Conservation (phyloP, 2,797 vertebrate species). For the Brachyrhaphis roseni region DNA sequence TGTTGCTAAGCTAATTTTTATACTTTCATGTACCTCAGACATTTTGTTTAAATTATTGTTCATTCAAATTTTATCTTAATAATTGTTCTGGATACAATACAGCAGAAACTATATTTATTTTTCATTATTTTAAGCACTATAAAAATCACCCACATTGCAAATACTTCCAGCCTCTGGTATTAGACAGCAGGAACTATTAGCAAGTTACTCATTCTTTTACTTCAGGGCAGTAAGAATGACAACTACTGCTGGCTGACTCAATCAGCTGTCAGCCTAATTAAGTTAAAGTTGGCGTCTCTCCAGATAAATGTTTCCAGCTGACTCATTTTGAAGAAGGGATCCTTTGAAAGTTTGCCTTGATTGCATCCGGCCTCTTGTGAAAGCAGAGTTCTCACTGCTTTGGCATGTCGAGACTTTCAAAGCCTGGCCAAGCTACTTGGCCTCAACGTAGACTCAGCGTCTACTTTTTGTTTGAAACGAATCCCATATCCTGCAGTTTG, state of each 20-base stretch:
- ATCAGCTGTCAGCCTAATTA: background rate
- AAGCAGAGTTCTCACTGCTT: background rate
- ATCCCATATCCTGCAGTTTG: background rate
- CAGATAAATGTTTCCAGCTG: conserved; percentile 5
- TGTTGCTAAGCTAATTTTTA: background rate
- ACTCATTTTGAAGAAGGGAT: background rate
- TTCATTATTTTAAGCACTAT: background rate
- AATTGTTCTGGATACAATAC: background rate
- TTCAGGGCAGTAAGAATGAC: background rate
- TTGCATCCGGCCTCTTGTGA: conserved; percentile 1
- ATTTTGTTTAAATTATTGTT: conserved; percentile 2
- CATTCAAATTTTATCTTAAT: background rate
- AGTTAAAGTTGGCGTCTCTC: background rate
- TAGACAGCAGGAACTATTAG: background rate
- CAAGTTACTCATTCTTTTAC: background rate
- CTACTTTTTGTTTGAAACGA: background rate
- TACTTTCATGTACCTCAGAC: background rate
- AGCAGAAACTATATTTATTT: background rate
- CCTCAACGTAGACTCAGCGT: background rate
- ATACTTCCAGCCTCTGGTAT: background rate
- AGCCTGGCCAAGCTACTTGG: background rate
- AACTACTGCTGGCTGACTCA: background rate
- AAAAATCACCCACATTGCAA: background rate
- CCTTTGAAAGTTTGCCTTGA: conserved; percentile 3
- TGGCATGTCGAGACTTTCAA: conserved; percentile 6